These are phyloP conservation scores for Salvelinus namaycush DNA, from an alignment of 2,113 vertebrate genomes.

Conservation along the genomic window DNA sequence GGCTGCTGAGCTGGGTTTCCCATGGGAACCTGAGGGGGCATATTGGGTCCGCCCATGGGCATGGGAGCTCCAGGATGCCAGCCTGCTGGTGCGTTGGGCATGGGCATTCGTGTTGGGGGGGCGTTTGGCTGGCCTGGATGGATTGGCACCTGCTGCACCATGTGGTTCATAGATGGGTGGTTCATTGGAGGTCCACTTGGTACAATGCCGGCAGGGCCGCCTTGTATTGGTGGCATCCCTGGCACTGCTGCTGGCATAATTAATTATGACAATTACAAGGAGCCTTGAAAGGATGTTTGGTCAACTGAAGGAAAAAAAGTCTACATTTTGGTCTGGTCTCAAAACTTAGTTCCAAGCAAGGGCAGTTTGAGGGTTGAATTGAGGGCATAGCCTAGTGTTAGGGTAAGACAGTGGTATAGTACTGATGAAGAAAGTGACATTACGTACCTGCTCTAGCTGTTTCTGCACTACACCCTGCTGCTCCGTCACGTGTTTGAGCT, in stretches of 20 bases:
- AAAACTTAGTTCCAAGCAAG: no score
- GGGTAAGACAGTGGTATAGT: no score
- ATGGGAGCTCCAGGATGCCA: conserved; percentile 82
- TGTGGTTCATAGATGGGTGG: conserved; percentile 72
- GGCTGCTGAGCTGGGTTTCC: conserved; percentile 25
- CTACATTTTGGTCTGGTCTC: no score
- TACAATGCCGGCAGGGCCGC: conserved; percentile 70
- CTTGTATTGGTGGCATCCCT: conserved; percentile 69
- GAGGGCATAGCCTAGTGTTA: no score
- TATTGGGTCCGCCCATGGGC: conserved; percentile 62
- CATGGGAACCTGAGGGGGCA: conserved; percentile 58
- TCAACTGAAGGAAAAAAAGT: no score
- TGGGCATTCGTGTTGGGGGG: conserved; percentile 78
- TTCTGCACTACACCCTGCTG: conserved; percentile 98
- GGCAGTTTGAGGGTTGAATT: no score
- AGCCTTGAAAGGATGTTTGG: no score
- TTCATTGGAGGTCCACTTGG: conserved; percentile 74
- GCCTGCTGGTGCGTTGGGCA: conserved; percentile 73
- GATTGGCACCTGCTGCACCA: conserved; percentile 74
- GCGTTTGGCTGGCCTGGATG: conserved; percentile 77
- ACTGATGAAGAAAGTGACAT: not conserved
- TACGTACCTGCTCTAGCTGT: conserved; percentile 93
- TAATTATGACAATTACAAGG: no score
- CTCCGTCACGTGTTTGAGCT: conserved; percentile 96
- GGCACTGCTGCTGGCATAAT: conserved; percentile 69